Base-by-base conservation (phyloP, 1,140 invertebrate species). In the Drosophila orena region DNA sequence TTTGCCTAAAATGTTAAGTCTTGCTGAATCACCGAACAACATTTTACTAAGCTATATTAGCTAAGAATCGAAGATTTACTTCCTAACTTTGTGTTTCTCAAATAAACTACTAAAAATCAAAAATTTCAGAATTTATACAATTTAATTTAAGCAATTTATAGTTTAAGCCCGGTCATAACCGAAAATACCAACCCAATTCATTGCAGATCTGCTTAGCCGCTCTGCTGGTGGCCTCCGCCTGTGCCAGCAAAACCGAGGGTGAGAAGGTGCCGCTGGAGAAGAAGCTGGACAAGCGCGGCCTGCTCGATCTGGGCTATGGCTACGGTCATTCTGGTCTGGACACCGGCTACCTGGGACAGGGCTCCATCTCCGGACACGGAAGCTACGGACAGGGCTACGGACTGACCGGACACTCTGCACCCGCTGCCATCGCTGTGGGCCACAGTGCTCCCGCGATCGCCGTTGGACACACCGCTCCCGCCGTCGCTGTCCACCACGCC, bases 131-230 rank as follows among this genome's bases (percentile, higher is more conserved):
- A 3, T 10, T 8, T 10, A 4, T 1, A 12, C 20, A 17, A 15
- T 17, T 0, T 42, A 15, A n/a, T 17, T 14, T 42, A 30, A 15
- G 37, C 20, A n/a, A n/a, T 17, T 0, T 1, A 8, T 42, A 15
- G 40, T 17, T 14, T 42, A 30, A 15, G 37, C 20, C 15, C 7
- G 14, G 0, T 30, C 17, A 14, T 53, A 42, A 61, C 50, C 5
- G n/a, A 27, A n/a, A 15, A 24, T 20, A 17, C 30, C 35, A 50
- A 10, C 57, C 58, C 49, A 24, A 50, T 20, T 91, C 91, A 49
- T 88, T 94, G 93, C 93, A 96, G 96, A 92, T 96, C 86, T 94
- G 93, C 85, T 91, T 95, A 93, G 94, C 94, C 92, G 93, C 96
- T 93, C 94, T 96, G 93, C 94, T 95, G 93, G 94, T 96, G 93